Base-by-base conservation (phyloP, 37 sponge, comb jelly and placozoan genomes). In the Hexactinellida sp. region DNA sequence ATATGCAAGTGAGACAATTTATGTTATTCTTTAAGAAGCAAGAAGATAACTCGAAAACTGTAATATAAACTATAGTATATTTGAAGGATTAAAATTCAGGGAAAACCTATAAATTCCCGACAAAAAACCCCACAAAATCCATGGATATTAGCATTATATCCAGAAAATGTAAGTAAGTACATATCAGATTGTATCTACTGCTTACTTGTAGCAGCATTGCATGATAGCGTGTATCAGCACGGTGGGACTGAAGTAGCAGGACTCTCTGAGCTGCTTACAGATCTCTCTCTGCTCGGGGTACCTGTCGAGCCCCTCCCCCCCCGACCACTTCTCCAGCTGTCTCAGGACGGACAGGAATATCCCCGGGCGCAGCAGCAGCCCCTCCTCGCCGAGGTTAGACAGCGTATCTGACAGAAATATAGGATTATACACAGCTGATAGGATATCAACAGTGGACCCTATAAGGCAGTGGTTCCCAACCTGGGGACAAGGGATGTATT, bases 311-410 rank as follows among this genome's bases (percentile, higher is more conserved):
- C 76, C 76, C 25, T 63, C 28, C 3, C 76, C 76, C 34, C 76
- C 76, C 5, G 76, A 63, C 76, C 76, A 63, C 34, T n/a, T 63
- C 76, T 63, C 76, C 76, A 63, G 76, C 76, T 63, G 76, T 10
- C 34, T 10, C 5, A 63, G 76, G 34, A 63, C 34, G 13, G 19
- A 23, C 28, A 63, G 30, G 76, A 63, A 63, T 25, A 63, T 63
- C 76, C 76, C 76, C 28, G 76, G 76, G 13, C 76, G 76, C 32
- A 63, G 76, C 34, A 63, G 34, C 13, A 63, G 25, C 28, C 76
- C 76, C 34, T 63, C 76, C 76, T 63, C 76, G 34, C 34, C 13
- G 3, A 63, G 34, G 30, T 63, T 23, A 1, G 76, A 63, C 34
- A 63, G 34, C 3, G 25, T 63, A 10, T 63, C 76, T 63, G 34